Conservation (phyloP, 2,113 vertebrate genomes). For the Mormyrus lacerda region DNA sequence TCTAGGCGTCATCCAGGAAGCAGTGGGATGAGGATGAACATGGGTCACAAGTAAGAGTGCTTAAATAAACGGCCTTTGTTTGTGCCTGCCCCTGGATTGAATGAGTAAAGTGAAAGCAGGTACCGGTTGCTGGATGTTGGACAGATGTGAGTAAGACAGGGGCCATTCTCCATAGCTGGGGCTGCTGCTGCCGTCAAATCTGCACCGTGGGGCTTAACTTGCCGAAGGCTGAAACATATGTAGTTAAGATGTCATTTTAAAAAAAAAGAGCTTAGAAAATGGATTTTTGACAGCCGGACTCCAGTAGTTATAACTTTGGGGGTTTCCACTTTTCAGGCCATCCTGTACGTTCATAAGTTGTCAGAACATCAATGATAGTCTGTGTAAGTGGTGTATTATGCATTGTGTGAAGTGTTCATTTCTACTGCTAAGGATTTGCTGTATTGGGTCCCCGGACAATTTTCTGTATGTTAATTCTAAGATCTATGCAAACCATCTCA, state of each 20-base stretch:
- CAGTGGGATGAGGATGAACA: conserved; percentile 77
- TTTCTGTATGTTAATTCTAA: not conserved
- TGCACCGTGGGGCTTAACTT: not conserved
- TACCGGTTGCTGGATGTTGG: not conserved
- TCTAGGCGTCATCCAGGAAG: conserved; percentile 73
- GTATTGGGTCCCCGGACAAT: not conserved
- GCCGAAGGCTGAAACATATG: not conserved
- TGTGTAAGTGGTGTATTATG: not conserved
- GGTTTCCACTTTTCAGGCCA: not conserved
- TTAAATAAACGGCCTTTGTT: not conserved
- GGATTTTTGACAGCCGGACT: not conserved
- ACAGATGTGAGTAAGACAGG: not conserved
- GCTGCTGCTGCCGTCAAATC: not conserved
- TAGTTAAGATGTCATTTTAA: not conserved
- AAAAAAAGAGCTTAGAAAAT: not conserved
- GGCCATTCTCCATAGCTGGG: not conserved
- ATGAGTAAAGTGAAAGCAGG: not conserved
- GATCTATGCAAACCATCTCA: not conserved
- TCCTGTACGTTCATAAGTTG: not conserved
- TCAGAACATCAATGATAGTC: not conserved
- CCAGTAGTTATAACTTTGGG: not conserved
- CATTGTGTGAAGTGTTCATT: not conserved
- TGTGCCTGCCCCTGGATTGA: not conserved
- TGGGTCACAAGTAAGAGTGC: conserved; percentile 54
- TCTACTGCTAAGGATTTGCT: not conserved